Evolutionary conservation across 2,797 vertebrate species (phyloP), one percentile per base, ranked within the genome.

Genomic region (Mormyrops boulengeri): DNA sequence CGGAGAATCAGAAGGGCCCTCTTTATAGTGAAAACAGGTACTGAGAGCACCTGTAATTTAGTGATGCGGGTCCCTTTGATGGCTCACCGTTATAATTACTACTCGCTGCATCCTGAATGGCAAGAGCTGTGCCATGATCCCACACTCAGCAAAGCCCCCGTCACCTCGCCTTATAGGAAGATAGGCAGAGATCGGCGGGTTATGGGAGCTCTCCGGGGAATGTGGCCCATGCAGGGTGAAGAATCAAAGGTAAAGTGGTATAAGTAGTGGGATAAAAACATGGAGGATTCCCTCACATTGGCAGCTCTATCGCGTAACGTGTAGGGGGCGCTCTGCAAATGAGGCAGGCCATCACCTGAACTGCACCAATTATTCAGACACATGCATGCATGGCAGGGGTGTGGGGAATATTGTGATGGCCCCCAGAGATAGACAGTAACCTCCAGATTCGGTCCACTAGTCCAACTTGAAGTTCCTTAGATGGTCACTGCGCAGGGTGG

Each of bases 291-390:
- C 73, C 73, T 41, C 38, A 80, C 7, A 19, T 44, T 12, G 38
- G 73, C 73, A 44, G 73, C 73, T 44, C 38, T n/a, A 44, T 80
- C 2, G 2, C n/a, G 73, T 19, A 17, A 17, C 73, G 17, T 73
- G 66, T 73, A 38, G 66, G 66, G 66, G 66, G 1, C 1, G 66
- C 30, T 38, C 66, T 73, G 30, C 66, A 34, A 3, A 34, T 69
- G 11, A 34, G 66, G 62, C 62, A 66, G 62, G 26, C 62, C 22
- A 66, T 30, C 26, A 66, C n/a, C 62, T 30, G 62, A 69, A 5
- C 66, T 84, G 2, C 44, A 0, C 85, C 92, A 91, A 93, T 93
- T 93, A 93, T 93, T 93, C 90, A 90, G 86, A 88, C 90, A 90
- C 92, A 92, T 92, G 90, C 89, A 89, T 52, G 8, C 62, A 47